Percentiles rank a stretch among this genome's conserved stretches.
Evolutionary conservation across 2,113 vertebrate genomes (phyloP).

Genomic region (Psilopsiagon aymara): DNA sequence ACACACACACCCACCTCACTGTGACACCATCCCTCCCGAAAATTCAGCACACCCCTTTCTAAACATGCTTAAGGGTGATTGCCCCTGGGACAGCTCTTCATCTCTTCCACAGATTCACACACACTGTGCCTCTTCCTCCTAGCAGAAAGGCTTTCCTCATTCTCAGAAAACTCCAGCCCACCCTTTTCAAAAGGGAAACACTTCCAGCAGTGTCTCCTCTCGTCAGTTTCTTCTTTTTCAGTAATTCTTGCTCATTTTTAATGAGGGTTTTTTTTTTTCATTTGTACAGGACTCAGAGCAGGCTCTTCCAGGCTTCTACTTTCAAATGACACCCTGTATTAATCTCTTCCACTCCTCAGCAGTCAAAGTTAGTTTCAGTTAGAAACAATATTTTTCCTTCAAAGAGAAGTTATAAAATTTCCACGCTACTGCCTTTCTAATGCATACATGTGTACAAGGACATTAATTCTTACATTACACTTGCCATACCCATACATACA

Average conservation of each 20-base stretch:
- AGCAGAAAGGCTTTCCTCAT: neutral
- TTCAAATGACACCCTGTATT: neutral
- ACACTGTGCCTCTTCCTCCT: neutral
- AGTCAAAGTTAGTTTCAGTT: neutral
- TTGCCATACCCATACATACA: neutral
- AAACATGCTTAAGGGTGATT: accelerated
- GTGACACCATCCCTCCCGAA: neutral
- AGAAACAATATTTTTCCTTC: neutral
- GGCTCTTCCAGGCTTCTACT: neutral
- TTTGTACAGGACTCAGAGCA: neutral
- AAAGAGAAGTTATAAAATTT: neutral
- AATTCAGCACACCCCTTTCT: neutral
- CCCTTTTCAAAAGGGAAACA: neutral
- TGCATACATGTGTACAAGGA: neutral
- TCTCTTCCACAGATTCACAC: neutral
- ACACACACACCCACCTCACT: neutral
- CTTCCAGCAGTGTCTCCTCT: neutral
- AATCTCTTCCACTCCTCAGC: neutral
- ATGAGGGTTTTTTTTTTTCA: neutral
- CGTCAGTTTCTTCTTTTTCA: neutral
- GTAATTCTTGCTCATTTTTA: neutral
- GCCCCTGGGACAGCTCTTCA: too few species aligned
- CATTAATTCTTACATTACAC: neutral
- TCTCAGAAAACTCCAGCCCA: neutral
- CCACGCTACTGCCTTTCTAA: neutral